Evolutionary conservation across 2,113 vertebrate genomes (phyloP).

Genomic region (Heterotis niloticus): DNA sequence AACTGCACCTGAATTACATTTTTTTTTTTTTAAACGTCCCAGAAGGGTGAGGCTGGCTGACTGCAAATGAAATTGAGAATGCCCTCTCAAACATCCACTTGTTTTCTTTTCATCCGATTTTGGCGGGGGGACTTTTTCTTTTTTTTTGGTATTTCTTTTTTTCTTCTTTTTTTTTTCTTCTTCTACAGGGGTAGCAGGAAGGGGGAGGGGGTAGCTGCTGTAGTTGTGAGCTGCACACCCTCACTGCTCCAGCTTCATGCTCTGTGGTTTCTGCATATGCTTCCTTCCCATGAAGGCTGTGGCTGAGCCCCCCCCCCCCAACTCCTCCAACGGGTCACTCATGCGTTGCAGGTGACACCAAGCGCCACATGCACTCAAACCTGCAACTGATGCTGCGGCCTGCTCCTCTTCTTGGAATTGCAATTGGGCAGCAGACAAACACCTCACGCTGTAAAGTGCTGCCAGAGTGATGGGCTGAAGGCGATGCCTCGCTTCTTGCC

Average conservation of each 20-base stretch:
- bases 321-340: not conserved
- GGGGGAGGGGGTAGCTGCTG: not conserved
- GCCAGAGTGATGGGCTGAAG: not conserved
- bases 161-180: not conserved
- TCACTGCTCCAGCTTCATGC: constrained; percentile 50
- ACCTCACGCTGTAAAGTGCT: too few species aligned
- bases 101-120: not conserved
- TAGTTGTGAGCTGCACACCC: constrained; percentile 23
- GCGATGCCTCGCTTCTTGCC: too few species aligned
- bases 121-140: not conserved
- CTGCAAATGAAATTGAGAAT: not conserved
- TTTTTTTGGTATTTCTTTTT: not conserved
- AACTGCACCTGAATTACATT: not conserved
- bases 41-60: not conserved
- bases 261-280: constrained; percentile 63
- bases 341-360: not conserved
- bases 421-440: too few species aligned
- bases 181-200: not conserved
- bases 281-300: constrained; percentile 51
- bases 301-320: not conserved
- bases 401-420: not conserved
- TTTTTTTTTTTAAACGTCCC: too few species aligned
- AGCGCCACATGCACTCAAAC: not conserved
- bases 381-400: not conserved
- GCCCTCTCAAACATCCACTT: not conserved